Conservation (phyloP, 2,113 vertebrate species). For the Plotosus lineatus region DNA sequence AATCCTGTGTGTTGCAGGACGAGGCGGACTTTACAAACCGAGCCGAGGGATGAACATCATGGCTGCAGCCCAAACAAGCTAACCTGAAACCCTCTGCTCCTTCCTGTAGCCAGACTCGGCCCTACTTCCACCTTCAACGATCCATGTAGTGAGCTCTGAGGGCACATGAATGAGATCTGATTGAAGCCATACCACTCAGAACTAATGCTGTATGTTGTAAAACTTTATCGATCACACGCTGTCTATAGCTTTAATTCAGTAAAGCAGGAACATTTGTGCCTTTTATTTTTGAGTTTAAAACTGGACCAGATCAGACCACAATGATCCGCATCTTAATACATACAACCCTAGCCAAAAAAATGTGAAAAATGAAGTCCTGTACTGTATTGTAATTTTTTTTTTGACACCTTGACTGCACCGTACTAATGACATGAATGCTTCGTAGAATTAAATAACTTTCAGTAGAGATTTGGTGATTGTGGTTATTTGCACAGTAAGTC, state of each 20-base stretch:
- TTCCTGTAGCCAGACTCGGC: not conserved
- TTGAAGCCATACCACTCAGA: constrained; percentile 29
- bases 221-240: constrained; percentile 39
- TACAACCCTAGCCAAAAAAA: constrained; percentile 42
- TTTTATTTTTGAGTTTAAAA: constrained; percentile 33
- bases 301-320: constrained; percentile 9
- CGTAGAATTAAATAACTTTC: constrained; percentile 28
- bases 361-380: constrained; percentile 45
- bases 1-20: constrained; percentile 48
- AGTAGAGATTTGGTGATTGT: not conserved
- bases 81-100: constrained; percentile 14
- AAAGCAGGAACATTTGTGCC: constrained; percentile 51
- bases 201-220: constrained; percentile 26
- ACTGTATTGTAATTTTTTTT: constrained; percentile 33
- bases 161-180: not conserved
- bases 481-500: not conserved
- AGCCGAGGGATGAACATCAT: constrained; percentile 47
- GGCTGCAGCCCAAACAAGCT: constrained; percentile 42
- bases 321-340: not conserved
- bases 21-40: constrained; percentile 48
- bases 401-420: constrained; percentile 11
- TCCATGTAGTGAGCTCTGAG: constrained; percentile 34
- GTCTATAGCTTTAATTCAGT: constrained; percentile 46
- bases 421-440: constrained; percentile 28
- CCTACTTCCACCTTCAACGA: constrained; percentile 6